Conservation (phyloP, 2,797 vertebrate species). For the Netta rufina region DNA sequence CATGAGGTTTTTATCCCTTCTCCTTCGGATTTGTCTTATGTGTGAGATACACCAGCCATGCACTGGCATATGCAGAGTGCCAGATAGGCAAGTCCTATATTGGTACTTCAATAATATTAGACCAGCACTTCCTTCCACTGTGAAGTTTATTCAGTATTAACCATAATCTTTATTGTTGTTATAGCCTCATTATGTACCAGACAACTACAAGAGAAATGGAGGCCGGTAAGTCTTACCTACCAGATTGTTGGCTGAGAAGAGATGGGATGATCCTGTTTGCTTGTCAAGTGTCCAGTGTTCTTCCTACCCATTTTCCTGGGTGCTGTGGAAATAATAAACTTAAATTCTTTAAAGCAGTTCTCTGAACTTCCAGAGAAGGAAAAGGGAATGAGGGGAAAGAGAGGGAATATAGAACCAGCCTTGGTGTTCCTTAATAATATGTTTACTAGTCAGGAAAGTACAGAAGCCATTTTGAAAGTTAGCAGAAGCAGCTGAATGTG, state of each 20-base stretch:
- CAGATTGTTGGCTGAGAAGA: background rate
- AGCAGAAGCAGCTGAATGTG: background rate
- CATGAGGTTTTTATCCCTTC: background rate
- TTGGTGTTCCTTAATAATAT: background rate
- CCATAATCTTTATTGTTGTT: conserved; percentile 17
- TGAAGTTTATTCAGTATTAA: background rate
- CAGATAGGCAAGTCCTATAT: background rate
- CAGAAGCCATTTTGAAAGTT: background rate
- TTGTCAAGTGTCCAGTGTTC: background rate
- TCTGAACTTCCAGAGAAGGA: background rate
- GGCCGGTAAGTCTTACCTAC: conserved; percentile 82
- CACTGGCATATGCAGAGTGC: background rate
- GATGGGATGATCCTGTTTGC: background rate
- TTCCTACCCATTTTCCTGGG: background rate
- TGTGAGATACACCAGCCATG: background rate
- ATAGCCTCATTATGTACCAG: conserved; percentile 97
- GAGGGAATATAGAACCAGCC: background rate
- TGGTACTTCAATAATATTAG: background rate
- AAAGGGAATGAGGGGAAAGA: background rate
- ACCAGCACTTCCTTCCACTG: background rate
- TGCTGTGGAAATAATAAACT: background rate
- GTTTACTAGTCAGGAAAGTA: background rate
- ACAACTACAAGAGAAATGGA: conserved; percentile 98
- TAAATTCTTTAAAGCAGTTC: background rate
- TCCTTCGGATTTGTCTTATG: background rate